Conservation (phyloP, 1,140 invertebrate species). For the Trialeurodes vaporariorum region DNA sequence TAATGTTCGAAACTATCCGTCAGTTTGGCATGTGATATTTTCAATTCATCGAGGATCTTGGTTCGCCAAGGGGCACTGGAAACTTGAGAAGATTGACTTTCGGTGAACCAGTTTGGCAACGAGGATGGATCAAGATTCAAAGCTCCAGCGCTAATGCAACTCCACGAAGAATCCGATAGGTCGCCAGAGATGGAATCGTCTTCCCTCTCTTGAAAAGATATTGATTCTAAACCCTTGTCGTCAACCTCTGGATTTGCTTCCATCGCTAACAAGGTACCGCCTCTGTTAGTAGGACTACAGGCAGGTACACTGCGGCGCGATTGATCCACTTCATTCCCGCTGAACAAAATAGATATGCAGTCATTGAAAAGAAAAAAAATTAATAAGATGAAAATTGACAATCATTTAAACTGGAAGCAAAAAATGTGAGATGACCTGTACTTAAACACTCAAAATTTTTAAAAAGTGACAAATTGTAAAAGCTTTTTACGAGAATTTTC, state of each 20-base stretch:
- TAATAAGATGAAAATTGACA: too few relatives aligned
- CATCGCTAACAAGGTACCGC: constrained; percentile 62
- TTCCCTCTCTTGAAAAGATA: constrained; percentile 55
- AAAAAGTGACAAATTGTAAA: too few relatives aligned
- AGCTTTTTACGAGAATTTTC: too few relatives aligned
- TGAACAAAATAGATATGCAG: too few relatives aligned
- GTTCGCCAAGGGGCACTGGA: constrained; percentile 53
- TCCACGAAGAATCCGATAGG: constrained; percentile 39
- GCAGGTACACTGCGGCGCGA: constrained; percentile 37
- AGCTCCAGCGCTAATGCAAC: constrained; percentile 64
- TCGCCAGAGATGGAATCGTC: constrained; percentile 33
- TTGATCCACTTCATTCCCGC: constrained; percentile 14
- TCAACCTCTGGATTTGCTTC: constrained; percentile 70
- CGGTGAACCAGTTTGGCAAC: constrained; percentile 60
- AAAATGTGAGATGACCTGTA: too few relatives aligned
- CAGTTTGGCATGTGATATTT: constrained; percentile 40
- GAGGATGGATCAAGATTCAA: constrained; percentile 53
- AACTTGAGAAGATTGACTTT: constrained; percentile 36
- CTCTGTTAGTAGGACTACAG: constrained; percentile 69
- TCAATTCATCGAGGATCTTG: constrained; percentile 55
- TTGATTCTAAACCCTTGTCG: constrained; percentile 54
- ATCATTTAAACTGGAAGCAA: too few relatives aligned
- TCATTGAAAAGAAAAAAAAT: too few relatives aligned
- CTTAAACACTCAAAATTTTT: too few relatives aligned
- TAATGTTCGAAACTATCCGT: constrained; percentile 43